Percentiles rank a stretch among this genome's conserved stretches.
Evolutionary conservation across 1,140 invertebrate species (phyloP).

Genomic region (Tetragnatha versicolor): DNA sequence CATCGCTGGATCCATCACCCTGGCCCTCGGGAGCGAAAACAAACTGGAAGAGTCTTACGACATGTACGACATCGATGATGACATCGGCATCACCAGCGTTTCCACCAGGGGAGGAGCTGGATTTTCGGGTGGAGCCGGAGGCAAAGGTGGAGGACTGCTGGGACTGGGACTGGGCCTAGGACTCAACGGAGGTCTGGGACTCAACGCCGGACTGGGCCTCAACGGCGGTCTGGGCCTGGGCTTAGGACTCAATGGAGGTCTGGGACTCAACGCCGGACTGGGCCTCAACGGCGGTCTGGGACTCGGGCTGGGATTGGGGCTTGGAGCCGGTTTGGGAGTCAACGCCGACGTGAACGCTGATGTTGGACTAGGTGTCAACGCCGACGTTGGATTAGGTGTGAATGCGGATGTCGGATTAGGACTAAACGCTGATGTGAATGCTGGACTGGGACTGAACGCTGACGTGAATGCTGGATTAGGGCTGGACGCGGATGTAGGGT

Average conservation of each 20-base stretch:
- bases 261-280: too few species aligned
- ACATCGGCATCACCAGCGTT: not conserved
- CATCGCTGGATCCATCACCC: not conserved
- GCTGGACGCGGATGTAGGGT: not conserved
- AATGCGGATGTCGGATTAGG: not conserved
- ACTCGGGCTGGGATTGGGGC: not conserved
- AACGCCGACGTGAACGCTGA: not conserved
- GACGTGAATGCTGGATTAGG: constrained; percentile 1
- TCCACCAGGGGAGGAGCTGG: not conserved
- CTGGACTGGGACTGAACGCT: not conserved
- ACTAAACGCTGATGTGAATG: not conserved
- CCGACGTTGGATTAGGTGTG: not conserved
- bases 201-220: not conserved
- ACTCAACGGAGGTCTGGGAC: too few species aligned
- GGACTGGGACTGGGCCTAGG: not conserved
- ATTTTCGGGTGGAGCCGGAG: not conserved
- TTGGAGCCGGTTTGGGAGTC: not conserved
- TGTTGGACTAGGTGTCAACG: not conserved
- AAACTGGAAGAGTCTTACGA: not conserved
- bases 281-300: not conserved
- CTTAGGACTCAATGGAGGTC: not conserved
- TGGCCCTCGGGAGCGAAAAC: not conserved
- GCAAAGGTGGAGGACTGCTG: not conserved
- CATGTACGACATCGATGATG: not conserved
- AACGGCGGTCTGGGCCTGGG: not conserved